Percentiles rank a stretch among this genome's conserved stretches.
Conservation (phyloP, 2,888 invertebrate genomes). For the Drosophila lutescens region DNA sequence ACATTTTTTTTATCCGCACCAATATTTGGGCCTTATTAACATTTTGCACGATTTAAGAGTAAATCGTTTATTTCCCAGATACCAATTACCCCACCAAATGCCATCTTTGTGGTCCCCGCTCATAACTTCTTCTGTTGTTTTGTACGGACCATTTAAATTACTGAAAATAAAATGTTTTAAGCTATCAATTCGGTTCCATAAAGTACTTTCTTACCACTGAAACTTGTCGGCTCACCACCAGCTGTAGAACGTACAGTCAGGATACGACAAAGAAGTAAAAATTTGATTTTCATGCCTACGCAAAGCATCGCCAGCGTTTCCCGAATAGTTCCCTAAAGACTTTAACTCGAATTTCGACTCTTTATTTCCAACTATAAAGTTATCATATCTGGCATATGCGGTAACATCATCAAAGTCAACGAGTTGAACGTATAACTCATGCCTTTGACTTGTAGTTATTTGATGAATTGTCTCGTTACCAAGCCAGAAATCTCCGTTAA, state of each 20-base stretch:
- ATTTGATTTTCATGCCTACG: neutral
- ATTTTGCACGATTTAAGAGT: neutral
- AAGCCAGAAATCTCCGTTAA: neutral
- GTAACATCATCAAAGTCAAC: neutral
- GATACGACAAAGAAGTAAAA: neutral
- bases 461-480: neutral
- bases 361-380: slow-evolving; percentile 1
- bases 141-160: neutral
- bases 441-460: neutral
- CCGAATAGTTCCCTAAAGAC: slow-evolving; percentile 1
- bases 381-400: neutral
- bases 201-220: neutral
- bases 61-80: neutral
- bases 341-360: neutral
- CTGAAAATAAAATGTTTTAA: neutral
- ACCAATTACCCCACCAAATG: neutral
- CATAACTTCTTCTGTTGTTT: too few relatives aligned
- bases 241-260: too few relatives aligned
- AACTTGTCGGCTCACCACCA: accelerated
- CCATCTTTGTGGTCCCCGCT: too few relatives aligned
- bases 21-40: neutral
- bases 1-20: too few relatives aligned
- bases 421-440: slow-evolving; percentile 2
- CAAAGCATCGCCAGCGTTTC: slow-evolving; percentile 4
- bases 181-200: too few relatives aligned